These are phyloP conservation scores for Nannoperca obscura DNA, from an alignment of 2,797 vertebrate genomes.

Conservation along the genomic window DNA sequence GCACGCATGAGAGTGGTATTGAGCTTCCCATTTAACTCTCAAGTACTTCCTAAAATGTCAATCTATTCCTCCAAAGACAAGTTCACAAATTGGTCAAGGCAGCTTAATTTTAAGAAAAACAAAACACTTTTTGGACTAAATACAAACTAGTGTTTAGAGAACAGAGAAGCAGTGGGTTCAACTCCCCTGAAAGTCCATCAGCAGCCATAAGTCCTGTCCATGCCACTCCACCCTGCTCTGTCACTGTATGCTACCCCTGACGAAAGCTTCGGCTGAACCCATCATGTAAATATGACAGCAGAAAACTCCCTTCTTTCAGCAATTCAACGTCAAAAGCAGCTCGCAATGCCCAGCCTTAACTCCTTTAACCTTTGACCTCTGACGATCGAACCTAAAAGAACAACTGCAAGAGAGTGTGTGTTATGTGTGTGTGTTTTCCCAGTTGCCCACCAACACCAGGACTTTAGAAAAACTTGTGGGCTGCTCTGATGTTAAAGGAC, in stretches of 20 bases:
- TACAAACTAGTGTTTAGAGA: constrained; percentile 34
- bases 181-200: constrained; percentile 41
- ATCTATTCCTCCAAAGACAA: constrained; percentile 1
- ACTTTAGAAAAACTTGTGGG: constrained; percentile 22
- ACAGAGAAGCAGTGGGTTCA: constrained; percentile 38
- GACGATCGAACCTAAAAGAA: constrained; percentile 20
- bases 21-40: neutral
- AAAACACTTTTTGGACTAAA: neutral
- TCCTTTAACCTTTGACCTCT: constrained; percentile 31
- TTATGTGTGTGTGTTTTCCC: constrained; percentile 48
- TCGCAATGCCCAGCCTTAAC: neutral
- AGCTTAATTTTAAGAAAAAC: neutral
- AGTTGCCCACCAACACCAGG: constrained; percentile 43
- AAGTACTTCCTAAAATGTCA: neutral
- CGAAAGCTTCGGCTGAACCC: constrained; percentile 15
- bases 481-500: constrained; percentile 51
- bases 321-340: constrained; percentile 12
- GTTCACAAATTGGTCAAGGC: neutral
- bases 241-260: constrained; percentile 25
- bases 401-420: constrained; percentile 38
- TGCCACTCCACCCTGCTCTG: constrained; percentile 37
- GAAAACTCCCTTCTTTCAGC: constrained; percentile 40
- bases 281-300: constrained; percentile 41
- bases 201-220: constrained; percentile 7
- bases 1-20: neutral